A percentile compares a stretch with the other conserved stretches of the same genome.
Conservation (phyloP, 2,797 vertebrate genomes). For the Hirundo rustica region DNA sequence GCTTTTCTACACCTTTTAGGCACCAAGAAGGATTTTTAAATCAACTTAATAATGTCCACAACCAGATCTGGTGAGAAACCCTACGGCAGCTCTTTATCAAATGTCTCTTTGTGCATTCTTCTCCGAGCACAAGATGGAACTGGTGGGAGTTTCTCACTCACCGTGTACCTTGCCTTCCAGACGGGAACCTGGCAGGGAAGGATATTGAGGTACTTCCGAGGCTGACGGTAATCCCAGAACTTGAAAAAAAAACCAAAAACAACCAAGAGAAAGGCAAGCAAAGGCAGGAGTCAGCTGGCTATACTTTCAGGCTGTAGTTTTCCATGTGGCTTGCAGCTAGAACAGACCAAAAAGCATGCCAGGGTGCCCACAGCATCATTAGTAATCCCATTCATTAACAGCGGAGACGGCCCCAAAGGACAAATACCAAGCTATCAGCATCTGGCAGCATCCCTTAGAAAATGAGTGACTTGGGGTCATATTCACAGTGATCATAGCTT, state of each 20-base stretch:
- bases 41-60: not conserved
- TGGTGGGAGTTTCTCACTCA: slow-evolving; percentile 70
- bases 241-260: slow-evolving; percentile 46
- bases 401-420: slow-evolving; percentile 24
- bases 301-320: not conserved
- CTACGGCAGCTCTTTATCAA: not conserved
- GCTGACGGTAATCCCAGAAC: slow-evolving; percentile 99
- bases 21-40: not conserved
- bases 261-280: slow-evolving; percentile 22
- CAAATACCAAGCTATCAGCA: slow-evolving; percentile 13
- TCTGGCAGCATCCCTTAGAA: slow-evolving; percentile 37
- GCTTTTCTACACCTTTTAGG: not conserved
- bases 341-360: not conserved
- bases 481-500: slow-evolving; percentile 30
- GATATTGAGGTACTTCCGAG: slow-evolving; percentile 94
- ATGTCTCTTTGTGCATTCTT: not conserved
- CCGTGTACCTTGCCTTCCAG: slow-evolving; percentile 98
- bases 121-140: not conserved
- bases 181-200: slow-evolving; percentile 97
- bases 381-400: slow-evolving; percentile 15
- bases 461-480: not conserved
- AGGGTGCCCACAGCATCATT: not conserved
- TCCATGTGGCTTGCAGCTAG: not conserved
- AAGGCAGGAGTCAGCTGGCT: slow-evolving; percentile 22
- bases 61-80: not conserved